phyloP scores from a whole-genome alignment of 2,888 invertebrate species.

The Xiphydria camelus region DNA sequence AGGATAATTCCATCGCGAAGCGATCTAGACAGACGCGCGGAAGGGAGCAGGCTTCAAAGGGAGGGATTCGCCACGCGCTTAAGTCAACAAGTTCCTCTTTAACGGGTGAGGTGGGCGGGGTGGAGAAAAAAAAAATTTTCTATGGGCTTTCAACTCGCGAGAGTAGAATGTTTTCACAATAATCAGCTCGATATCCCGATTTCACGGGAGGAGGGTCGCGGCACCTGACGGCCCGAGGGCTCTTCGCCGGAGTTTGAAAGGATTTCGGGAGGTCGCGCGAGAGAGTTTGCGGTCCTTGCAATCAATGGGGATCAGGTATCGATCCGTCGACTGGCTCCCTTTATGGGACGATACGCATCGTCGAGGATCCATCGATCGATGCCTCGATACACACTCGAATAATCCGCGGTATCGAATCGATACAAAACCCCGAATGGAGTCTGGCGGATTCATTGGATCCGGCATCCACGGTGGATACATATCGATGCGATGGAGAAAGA shows the following conservation, averaged over 20 bases:
- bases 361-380: constrained; percentile 17
- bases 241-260: constrained; percentile 31
- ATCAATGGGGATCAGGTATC: constrained; percentile 51
- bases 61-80: constrained; percentile 55
- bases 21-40: neutral
- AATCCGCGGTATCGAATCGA: no score
- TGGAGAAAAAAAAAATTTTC: constrained; percentile 7
- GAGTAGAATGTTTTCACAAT: constrained; percentile 38
- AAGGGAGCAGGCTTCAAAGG: constrained; percentile 43
- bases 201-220: constrained; percentile 24
- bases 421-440: no score
- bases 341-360: neutral
- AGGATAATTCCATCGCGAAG: neutral
- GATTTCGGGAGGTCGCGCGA: constrained; percentile 31
- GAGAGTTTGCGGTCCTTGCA: constrained; percentile 41
- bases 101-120: constrained; percentile 16
- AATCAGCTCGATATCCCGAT: constrained; percentile 31
- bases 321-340: constrained; percentile 25
- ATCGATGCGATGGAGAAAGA: no score
- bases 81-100: constrained; percentile 48
- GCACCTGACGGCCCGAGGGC: constrained; percentile 51
- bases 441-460: no score
- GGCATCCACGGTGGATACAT: no score
- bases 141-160: constrained; percentile 12
- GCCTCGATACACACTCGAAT: constrained; percentile 13